A percentile compares a stretch with the other conserved stretches of the same genome.
These are phyloP conservation scores for Eunapius fragilis DNA, from an alignment of 37 sponge, comb jelly and placozoan species.

Conservation along the genomic window DNA sequence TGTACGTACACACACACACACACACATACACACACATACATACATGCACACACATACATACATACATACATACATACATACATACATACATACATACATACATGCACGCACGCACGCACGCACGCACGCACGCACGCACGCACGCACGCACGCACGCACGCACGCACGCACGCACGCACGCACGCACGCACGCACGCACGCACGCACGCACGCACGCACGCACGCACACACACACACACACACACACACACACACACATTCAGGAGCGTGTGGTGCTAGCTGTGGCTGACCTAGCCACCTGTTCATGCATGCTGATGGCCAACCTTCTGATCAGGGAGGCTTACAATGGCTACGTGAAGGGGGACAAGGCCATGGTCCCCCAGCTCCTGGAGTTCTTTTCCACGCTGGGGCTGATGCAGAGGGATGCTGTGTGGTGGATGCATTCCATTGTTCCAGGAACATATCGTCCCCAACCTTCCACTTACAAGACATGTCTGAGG, in stretches of 20 bases:
- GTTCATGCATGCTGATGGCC: slow-evolving; percentile 63
- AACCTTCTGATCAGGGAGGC: slow-evolving; percentile 76
- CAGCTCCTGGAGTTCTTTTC: slow-evolving; percentile 67
- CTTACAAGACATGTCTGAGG: slow-evolving; percentile 72
- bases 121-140: not conserved
- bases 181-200: too few species aligned
- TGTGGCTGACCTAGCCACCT: slow-evolving; percentile 73
- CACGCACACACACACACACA: not conserved
- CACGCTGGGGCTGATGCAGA: slow-evolving; percentile 78
- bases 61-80: not conserved
- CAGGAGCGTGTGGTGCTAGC: slow-evolving; percentile 74
- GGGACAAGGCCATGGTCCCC: slow-evolving; percentile 70
- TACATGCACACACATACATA: not conserved
- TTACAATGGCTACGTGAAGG: slow-evolving; percentile 65
- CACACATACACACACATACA: not conserved
- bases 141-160: too few species aligned
- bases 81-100: not conserved
- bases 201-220: too few species aligned
- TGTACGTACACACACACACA: not conserved
- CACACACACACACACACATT: not conserved
- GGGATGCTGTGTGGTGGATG: slow-evolving; percentile 85
- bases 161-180: too few species aligned
- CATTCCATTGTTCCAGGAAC: slow-evolving; percentile 65
- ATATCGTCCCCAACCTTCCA: slow-evolving; percentile 58
- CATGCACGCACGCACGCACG: not conserved